phyloP scores from a whole-genome alignment of 2,888 invertebrate species.

The Volucella zonaria region DNA sequence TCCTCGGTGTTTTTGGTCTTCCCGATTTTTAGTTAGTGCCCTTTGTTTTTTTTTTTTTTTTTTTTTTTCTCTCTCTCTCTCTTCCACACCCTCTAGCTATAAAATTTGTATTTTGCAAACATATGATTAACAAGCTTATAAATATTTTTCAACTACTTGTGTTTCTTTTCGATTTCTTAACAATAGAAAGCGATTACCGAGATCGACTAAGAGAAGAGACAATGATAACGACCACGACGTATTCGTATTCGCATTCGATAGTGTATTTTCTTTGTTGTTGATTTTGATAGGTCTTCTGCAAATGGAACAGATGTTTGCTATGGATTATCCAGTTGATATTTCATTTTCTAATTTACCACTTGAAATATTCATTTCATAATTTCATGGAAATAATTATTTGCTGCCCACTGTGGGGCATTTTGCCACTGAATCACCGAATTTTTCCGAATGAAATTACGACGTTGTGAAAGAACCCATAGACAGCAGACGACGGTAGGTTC shows the following conservation, averaged over 20 bases:
- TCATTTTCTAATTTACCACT: conserved; percentile 11
- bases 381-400: conserved; percentile 2
- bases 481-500: background rate
- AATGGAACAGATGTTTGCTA: background rate
- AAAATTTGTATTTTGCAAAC: conserved; percentile 12
- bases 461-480: background rate
- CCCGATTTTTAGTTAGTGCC: conserved; percentile 18
- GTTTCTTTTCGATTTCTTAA: background rate
- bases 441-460: background rate
- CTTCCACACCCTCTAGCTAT: background rate
- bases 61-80: background rate
- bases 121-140: conserved; percentile 7
- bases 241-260: background rate
- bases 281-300: background rate
- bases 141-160: conserved; percentile 11
- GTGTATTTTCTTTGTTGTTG: conserved; percentile 10
- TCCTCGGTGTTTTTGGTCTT: background rate
- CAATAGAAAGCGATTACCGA: background rate
- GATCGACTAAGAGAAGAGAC: background rate
- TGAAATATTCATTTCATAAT: background rate
- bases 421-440: conserved; percentile 3
- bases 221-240: background rate
- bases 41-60: conserved; percentile 27
- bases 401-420: conserved; percentile 2
- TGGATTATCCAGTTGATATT: conserved; percentile 1